Evolutionary conservation across 1,140 invertebrate species (phyloP), one percentile per base, ranked within the genome.

Genomic region (Notospermus geniculatus): DNA sequence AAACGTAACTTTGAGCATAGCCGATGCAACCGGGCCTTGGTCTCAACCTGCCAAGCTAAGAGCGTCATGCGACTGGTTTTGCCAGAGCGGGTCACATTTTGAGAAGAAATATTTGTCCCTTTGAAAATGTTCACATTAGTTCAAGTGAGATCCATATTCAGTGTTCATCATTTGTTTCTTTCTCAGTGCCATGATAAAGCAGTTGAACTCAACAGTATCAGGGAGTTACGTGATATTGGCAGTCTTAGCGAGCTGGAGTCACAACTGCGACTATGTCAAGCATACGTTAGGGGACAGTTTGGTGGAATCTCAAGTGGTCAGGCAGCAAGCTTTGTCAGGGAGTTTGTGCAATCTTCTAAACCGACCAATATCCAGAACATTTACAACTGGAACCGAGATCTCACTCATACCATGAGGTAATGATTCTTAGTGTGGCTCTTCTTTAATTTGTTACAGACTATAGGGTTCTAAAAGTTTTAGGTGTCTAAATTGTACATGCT

Each of bases 381-480:
- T 19, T 77, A 74, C 54, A 58, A 59, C 41, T 62, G 57, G 36
- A 70, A 67, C 46, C 62, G 65, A 54, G 71, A 77, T 57, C 69
- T 74, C n/a, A 79, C 75, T 45, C 66, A 70, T 36, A 74, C 73
- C 39, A 78, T 80, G 73, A 77, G 78, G 75, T 79, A 70, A 57
- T 57, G 15, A 25, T 36, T 36, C 32, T 36, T 15, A 36, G 32
- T 36, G 32, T 36, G 15, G 32, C 32, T 15, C 15, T 36, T 36
- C 15, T 36, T 7, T 4, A 15, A 4, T 7, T 36, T 36, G 32
- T 15, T 36, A 15, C 5, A 15, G 32, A 36, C 15, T 36, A 36
- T 36, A 36, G 32, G 4, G 32, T 36, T 7, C 32, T 36, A n/a
- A n/a, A n/a, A n/a, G n/a, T n/a, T n/a, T n/a, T n/a, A n/a, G n/a